phyloP scores from a whole-genome alignment of 2,888 invertebrate species.

The Argyresthia goedartella region DNA sequence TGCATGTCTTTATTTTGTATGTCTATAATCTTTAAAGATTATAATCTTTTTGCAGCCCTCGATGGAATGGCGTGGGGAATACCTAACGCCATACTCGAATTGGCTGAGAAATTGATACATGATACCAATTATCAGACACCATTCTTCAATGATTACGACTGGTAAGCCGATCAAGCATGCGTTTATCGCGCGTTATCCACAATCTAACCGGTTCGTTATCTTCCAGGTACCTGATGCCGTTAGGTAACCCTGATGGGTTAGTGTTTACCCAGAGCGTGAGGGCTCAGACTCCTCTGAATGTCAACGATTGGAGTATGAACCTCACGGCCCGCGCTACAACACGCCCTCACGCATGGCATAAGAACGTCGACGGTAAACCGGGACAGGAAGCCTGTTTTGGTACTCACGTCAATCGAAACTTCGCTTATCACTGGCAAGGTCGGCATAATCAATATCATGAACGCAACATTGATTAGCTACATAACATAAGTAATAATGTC shows the following conservation, averaged over 20 bases:
- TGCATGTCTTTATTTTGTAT: too few species aligned
- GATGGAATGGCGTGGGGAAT: slow-evolving; percentile 59
- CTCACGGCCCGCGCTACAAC: slow-evolving; percentile 24
- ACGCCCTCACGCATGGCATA: slow-evolving; percentile 45
- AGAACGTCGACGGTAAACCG: slow-evolving; percentile 39
- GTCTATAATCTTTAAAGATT: too few species aligned
- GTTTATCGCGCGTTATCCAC: not conserved
- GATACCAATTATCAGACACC: slow-evolving; percentile 54
- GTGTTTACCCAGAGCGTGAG: slow-evolving; percentile 37
- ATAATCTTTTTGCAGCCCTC: slow-evolving; percentile 24
- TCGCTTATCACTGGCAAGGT: slow-evolving; percentile 66
- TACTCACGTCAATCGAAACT: slow-evolving; percentile 56
- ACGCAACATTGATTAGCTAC: not conserved
- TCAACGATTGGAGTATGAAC: slow-evolving; percentile 37
- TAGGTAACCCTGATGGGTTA: slow-evolving; percentile 53
- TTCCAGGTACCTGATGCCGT: slow-evolving; percentile 50
- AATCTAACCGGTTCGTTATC: not conserved
- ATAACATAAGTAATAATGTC: too few species aligned
- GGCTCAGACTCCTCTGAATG: slow-evolving; percentile 22
- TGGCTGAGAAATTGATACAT: slow-evolving; percentile 46
- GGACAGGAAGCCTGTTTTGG: slow-evolving; percentile 37
- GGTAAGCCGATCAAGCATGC: slow-evolving; percentile 26
- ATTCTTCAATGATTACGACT: slow-evolving; percentile 61
- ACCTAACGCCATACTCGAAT: slow-evolving; percentile 46
- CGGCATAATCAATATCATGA: slow-evolving; percentile 5